Evolutionary conservation across 2,113 vertebrate genomes (phyloP).

Genomic region (Gallinago undulata): DNA sequence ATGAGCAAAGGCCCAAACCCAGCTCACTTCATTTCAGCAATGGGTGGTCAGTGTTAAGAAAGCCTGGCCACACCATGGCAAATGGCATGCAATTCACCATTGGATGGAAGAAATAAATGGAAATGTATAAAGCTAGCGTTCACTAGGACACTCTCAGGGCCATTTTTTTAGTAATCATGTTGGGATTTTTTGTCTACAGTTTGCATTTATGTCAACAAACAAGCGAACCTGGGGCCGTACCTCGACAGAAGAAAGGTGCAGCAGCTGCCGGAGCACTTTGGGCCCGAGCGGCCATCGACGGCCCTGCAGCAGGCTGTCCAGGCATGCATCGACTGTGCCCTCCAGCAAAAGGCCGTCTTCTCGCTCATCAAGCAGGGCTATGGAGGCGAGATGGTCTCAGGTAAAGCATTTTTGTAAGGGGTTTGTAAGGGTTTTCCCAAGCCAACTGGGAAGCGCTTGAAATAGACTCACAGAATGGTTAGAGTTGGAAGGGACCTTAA

Average conservation of each 20-base stretch:
- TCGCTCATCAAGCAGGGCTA: constrained; percentile 94
- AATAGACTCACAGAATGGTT: not conserved
- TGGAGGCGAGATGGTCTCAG: constrained; percentile 91
- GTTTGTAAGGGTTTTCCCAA: not conserved
- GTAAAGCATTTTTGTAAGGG: constrained; percentile 63
- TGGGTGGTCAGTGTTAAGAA: not conserved
- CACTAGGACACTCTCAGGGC: not conserved
- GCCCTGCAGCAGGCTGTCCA: constrained; percentile 95
- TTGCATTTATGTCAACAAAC: constrained; percentile 96
- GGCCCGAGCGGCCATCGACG: constrained; percentile 84
- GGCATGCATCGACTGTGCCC: constrained; percentile 94
- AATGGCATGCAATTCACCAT: not conserved
- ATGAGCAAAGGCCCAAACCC: not conserved
- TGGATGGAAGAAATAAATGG: not conserved
- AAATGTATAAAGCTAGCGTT: not conserved
- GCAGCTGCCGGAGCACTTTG: constrained; percentile 92
- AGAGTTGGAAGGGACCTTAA: not conserved
- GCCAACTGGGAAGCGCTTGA: not conserved
- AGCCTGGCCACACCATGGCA: not conserved
- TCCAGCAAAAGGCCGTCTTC: constrained; percentile 93
- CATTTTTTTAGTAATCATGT: not conserved
- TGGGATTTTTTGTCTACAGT: constrained; percentile 78
- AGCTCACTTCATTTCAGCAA: not conserved
- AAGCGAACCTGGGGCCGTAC: constrained; percentile 88
- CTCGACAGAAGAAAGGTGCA: constrained; percentile 92